phyloP scores from a whole-genome alignment of 1,140 invertebrate species.

The Grapholita molesta region DNA sequence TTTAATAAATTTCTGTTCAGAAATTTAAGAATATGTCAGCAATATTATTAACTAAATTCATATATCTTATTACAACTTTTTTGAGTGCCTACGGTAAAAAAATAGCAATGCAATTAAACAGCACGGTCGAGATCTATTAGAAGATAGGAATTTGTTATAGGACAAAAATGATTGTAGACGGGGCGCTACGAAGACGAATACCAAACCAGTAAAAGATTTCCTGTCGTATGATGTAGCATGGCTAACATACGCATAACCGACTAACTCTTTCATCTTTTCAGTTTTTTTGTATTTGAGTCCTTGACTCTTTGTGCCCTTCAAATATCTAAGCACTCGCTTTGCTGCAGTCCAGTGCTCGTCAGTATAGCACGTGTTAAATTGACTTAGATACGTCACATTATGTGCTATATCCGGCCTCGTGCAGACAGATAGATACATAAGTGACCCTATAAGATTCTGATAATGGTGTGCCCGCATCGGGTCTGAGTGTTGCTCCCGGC shows the following conservation, averaged over 20 bases:
- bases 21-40: too few species aligned
- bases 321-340: constrained; percentile 36
- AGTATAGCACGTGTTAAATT: constrained; percentile 31
- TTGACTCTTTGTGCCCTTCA: constrained; percentile 31
- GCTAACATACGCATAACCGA: constrained; percentile 19
- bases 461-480: background rate
- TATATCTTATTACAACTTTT: too few species aligned
- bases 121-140: too few species aligned
- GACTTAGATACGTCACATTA: constrained; percentile 32
- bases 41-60: too few species aligned
- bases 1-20: too few species aligned
- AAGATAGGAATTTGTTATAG: too few species aligned
- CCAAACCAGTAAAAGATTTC: constrained; percentile 53
- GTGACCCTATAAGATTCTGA: constrained; percentile 13
- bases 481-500: background rate
- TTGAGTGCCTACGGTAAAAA: background rate
- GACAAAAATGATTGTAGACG: too few species aligned
- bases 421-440: constrained; percentile 49
- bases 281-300: constrained; percentile 20
- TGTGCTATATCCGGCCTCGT: constrained; percentile 58
- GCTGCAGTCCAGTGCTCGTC: constrained; percentile 27
- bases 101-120: background rate
- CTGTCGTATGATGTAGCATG: constrained; percentile 30
- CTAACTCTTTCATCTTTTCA: constrained; percentile 53
- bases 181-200: too few species aligned